These are phyloP conservation scores for Daktulosphaira vitifoliae DNA, from an alignment of 1,140 invertebrate genomes.

Conservation along the genomic window DNA sequence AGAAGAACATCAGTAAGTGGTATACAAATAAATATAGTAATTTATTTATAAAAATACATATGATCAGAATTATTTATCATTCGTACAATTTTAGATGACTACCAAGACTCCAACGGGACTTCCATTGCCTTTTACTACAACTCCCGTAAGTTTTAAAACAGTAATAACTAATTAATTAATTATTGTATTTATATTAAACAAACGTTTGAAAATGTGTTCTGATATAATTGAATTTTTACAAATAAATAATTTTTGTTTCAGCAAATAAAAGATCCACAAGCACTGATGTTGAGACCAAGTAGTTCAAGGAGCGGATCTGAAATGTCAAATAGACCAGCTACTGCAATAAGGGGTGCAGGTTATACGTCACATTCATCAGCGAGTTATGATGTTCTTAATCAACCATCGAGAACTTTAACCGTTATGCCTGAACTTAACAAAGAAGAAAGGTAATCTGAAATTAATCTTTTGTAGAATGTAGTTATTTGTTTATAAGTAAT, in stretches of 20 bases:
- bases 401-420: slow-evolving; percentile 54
- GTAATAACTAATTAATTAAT: too few relatives aligned
- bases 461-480: background rate
- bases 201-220: too few relatives aligned
- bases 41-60: background rate
- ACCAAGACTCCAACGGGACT: background rate
- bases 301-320: slow-evolving; percentile 25
- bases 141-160: slow-evolving; percentile 24
- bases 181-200: too few relatives aligned
- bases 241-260: background rate
- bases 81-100: slow-evolving; percentile 13
- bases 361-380: slow-evolving; percentile 67
- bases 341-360: slow-evolving; percentile 88
- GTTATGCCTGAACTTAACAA: slow-evolving; percentile 39
- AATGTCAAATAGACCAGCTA: slow-evolving; percentile 68
- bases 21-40: background rate
- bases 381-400: slow-evolving; percentile 65
- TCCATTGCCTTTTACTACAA: slow-evolving; percentile 19
- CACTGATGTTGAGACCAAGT: slow-evolving; percentile 8
- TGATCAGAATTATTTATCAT: background rate
- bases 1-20: slow-evolving; percentile 49
- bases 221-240: too few relatives aligned
- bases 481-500: background rate
- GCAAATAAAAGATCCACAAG: slow-evolving; percentile 26
- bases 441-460: slow-evolving; percentile 60